Base-by-base conservation (phyloP, 1,140 invertebrate species). In the Tetramorium alpestre region DNA sequence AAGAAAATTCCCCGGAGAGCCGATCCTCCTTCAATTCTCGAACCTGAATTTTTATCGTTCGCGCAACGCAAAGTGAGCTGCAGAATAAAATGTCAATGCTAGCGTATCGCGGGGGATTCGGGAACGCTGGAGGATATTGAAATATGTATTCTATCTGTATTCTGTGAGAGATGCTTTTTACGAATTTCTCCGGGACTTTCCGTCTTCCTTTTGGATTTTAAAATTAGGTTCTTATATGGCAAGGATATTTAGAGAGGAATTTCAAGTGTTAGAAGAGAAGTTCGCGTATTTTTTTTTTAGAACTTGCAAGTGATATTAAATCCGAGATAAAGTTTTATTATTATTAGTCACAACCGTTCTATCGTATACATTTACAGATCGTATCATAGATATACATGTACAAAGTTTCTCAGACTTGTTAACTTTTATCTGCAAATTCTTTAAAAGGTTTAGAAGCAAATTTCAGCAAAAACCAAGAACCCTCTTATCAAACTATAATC, bases 61-160 rank as follows among this genome's bases (percentile, higher is more conserved):
- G 13, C 18, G 33, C 22, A 11, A 75, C 28, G 41, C 54, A 38
- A 38, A 22, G 41, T 41, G 8, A 38, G 51, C 10, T 22, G 22
- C 11, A 25, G 22, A 73, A 73, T 73, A 73, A 73, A 18, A 58
- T 73, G 80, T 75, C 69, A 49, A 41, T 73, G 22, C 47, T 38
- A 22, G 5, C n/a, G n/a, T 60, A 38, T 60, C 11, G 54, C 41
- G 54, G 33, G 54, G 38, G 11, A 25, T 44, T 80, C 13, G 47
- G n/a, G 22, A 56, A 44, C 2, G 25, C 25, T 41, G 69, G 16
- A 62, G 47, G 18, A 49, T 22, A 44, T 49, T 47, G 80, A 84
- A 47, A 84, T 60, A 33, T 60, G 51, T 28, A 73, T 44, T 58
- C 33, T 44, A 47, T 13, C 54, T 22, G 22, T 22, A 22, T 22